Base-by-base conservation (phyloP, 2,797 vertebrate species). In the Apogon talboti region DNA sequence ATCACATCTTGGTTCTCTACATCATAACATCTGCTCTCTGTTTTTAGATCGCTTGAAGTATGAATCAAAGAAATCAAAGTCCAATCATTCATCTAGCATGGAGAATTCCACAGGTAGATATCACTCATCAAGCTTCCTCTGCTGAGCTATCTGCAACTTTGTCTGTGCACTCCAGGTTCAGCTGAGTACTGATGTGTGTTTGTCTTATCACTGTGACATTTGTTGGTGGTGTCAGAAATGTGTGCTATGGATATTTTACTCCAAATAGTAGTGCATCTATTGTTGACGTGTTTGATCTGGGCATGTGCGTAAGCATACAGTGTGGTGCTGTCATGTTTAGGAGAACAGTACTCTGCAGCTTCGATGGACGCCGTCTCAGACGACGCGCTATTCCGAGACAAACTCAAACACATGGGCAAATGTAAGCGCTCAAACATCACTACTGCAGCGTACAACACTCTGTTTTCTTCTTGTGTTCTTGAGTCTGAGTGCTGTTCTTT, bases 341-440 rank as follows among this genome's bases (percentile, higher is more conserved):
- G 94, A 85, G 93, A 96, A 0, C 87, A 74, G 57, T 88, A 83
- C 54, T 78, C 91, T 52, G 91, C 94, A 44, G 92, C 86, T 53
- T 87, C 89, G 15, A 71, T 92, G n/a, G 96, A 98, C 3, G 76
- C 93, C 0, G 92, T 94, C 76, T 97, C 95, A 24, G 98, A 99
- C 45, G 98, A 99, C 49, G 97, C 97, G 86, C 92, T 97, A 90
- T 99, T 99, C 93, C 94, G 96, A 91, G 98, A 98, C 94, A 99
- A 98, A 86, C 89, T 99, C 81, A 98, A 97, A 84, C 98, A 96
- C 93, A 99, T 99, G 98, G 98, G 98, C 1, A 99, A 99, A 93
- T 28, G 24, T 28, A 28, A 28, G 24, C 6, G 24, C 24, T 28
- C 24, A 4, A 28, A 28, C 24, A 28, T 21, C 19, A 21, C 24